phyloP scores from a whole-genome alignment of 1,140 invertebrate genomes.

The Aphelinus atriplicis region DNA sequence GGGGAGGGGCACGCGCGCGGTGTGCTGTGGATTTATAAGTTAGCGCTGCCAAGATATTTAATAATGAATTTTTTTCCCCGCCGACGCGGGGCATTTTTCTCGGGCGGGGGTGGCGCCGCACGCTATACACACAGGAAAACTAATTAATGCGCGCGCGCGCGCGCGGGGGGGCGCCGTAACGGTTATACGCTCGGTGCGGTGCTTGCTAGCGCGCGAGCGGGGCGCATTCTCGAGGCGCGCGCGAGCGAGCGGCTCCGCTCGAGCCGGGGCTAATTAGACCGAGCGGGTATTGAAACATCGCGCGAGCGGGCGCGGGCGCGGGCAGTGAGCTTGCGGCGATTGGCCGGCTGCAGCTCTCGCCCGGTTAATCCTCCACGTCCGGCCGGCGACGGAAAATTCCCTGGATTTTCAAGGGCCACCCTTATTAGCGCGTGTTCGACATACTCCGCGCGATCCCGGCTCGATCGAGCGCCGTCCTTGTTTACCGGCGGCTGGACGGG shows the following conservation, averaged over 20 bases:
- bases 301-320: neutral
- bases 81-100: neutral
- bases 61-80: neutral
- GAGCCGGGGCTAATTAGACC: constrained; percentile 34
- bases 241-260: neutral
- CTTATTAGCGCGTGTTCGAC: constrained; percentile 41
- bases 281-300: constrained; percentile 40
- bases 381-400: constrained; percentile 31
- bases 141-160: constrained; percentile 24
- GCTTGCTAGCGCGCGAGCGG: too few species aligned
- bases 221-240: constrained; percentile 24
- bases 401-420: constrained; percentile 31
- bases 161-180: too few species aligned
- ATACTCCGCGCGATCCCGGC: constrained; percentile 3
- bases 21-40: neutral
- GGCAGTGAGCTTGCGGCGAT: constrained; percentile 22
- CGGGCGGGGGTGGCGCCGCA: too few species aligned
- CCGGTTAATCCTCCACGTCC: constrained; percentile 1
- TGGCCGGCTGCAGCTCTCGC: neutral
- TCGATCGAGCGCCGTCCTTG: too few species aligned
- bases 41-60: neutral
- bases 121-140: constrained; percentile 24
- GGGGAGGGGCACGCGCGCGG: too few species aligned
- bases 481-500: too few species aligned
- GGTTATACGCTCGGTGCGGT: too few species aligned